Conservation (phyloP, 1,140 invertebrate genomes). For the Zaprionus ghesquierei region DNA sequence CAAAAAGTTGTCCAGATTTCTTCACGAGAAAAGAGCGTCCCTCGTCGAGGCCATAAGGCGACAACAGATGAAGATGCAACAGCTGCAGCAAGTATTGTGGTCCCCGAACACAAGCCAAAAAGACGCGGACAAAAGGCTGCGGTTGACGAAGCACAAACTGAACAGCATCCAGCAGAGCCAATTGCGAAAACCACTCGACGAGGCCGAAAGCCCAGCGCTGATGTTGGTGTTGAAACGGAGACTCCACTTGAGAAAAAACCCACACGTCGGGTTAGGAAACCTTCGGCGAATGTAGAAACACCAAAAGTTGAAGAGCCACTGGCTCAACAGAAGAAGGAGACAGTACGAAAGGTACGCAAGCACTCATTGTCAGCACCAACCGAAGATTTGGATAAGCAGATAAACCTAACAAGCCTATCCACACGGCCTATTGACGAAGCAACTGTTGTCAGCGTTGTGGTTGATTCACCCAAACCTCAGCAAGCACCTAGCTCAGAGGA, state of each 20-base stretch:
- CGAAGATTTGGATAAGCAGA: background rate
- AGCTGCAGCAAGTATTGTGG: no score
- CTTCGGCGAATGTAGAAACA: conserved; percentile 29
- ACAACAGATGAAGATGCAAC: background rate
- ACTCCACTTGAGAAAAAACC: conserved; percentile 15
- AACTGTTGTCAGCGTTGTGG: background rate
- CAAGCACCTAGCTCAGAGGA: conserved; percentile 30
- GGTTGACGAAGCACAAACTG: background rate
- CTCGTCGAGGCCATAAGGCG: background rate
- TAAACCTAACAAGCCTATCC: background rate
- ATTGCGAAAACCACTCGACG: background rate
- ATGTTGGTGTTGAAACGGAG: background rate
- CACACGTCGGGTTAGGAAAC: conserved; percentile 37
- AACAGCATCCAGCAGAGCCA: background rate
- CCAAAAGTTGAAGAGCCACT: background rate
- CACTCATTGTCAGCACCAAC: background rate
- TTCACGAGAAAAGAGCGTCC: background rate
- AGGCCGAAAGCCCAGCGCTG: conserved; percentile 21
- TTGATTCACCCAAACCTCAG: background rate
- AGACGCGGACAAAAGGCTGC: conserved; percentile 13
- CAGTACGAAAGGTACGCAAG: conserved; percentile 35
- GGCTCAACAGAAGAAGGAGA: conserved; percentile 35
- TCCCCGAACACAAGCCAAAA: conserved; percentile 4
- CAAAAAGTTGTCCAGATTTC: background rate
- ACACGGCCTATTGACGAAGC: background rate